Evolutionary conservation across 2,888 invertebrate genomes (phyloP).

Genomic region (Hydriomena furcata): DNA sequence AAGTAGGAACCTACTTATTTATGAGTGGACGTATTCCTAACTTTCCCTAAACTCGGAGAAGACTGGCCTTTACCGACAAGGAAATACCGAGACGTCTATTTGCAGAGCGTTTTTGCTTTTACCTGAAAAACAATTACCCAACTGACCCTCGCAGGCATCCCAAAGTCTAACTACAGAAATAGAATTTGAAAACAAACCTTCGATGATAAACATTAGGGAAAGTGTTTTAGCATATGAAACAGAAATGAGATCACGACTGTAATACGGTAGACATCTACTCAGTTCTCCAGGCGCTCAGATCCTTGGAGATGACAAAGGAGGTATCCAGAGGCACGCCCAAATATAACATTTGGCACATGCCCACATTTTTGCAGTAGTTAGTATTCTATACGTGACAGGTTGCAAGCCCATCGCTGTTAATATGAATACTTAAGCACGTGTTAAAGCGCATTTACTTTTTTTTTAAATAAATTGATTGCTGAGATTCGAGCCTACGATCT

Average conservation of each 20-base stretch:
- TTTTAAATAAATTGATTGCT: background rate
- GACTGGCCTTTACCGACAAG: background rate
- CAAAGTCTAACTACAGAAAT: background rate
- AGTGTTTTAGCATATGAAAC: no score
- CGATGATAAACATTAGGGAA: background rate
- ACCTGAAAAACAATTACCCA: conserved; percentile 20
- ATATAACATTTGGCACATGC: no score
- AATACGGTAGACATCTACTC: no score
- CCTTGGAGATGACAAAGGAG: no score
- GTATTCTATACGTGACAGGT: no score
- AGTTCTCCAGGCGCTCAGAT: no score
- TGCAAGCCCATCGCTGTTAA: no score
- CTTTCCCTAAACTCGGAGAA: background rate
- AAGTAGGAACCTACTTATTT: background rate
- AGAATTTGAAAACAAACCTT: background rate
- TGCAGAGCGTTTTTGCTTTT: conserved; percentile 1
- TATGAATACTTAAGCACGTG: no score
- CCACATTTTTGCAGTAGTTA: no score
- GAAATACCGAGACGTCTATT: background rate
- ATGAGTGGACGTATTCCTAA: background rate
- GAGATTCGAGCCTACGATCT: no score
- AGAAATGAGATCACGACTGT: no score
- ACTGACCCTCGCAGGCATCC: conserved; percentile 13
- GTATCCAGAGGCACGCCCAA: no score
- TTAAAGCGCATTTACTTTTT: background rate